Conservation (phyloP, 2,797 vertebrate genomes). For the Sebastes nivosus region DNA sequence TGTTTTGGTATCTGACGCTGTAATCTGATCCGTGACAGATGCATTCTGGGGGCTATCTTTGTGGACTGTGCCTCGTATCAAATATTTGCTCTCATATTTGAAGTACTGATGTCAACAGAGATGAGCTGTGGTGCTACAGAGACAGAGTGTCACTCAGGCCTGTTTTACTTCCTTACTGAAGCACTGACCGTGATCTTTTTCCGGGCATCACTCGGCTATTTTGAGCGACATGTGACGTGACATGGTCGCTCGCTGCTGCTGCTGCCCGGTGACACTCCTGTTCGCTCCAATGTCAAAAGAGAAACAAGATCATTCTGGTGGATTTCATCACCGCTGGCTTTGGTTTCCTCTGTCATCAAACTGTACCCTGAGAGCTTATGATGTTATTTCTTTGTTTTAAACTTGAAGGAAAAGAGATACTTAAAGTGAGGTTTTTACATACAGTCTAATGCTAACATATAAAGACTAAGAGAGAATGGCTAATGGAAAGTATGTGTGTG, state of each 20-base stretch:
- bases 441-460: background rate
- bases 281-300: slow-evolving; percentile 57
- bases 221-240: slow-evolving; percentile 47
- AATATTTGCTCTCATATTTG: slow-evolving; percentile 38
- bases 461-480: slow-evolving; percentile 58
- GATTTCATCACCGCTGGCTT: slow-evolving; percentile 47
- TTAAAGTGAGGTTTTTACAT: background rate
- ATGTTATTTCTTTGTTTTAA: background rate
- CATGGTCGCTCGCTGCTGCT: slow-evolving; percentile 16
- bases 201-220: slow-evolving; percentile 43
- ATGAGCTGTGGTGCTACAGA: background rate
- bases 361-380: background rate
- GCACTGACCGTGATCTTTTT: slow-evolving; percentile 11
- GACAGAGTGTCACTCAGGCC: background rate
- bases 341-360: background rate
- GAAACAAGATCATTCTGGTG: slow-evolving; percentile 43
- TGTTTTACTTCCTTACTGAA: slow-evolving; percentile 2
- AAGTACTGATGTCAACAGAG: slow-evolving; percentile 22
- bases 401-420: background rate
- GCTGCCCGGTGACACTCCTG: slow-evolving; percentile 44
- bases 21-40: slow-evolving; percentile 44
- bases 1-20: slow-evolving; percentile 41
- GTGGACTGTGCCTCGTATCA: background rate
- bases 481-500: slow-evolving; percentile 72
- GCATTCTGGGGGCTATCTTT: slow-evolving; percentile 35